A percentile compares a stretch with the other conserved stretches of the same genome.
These are phyloP conservation scores for Phalera bucephala DNA, from an alignment of 2,888 invertebrate species.

Conservation along the genomic window DNA sequence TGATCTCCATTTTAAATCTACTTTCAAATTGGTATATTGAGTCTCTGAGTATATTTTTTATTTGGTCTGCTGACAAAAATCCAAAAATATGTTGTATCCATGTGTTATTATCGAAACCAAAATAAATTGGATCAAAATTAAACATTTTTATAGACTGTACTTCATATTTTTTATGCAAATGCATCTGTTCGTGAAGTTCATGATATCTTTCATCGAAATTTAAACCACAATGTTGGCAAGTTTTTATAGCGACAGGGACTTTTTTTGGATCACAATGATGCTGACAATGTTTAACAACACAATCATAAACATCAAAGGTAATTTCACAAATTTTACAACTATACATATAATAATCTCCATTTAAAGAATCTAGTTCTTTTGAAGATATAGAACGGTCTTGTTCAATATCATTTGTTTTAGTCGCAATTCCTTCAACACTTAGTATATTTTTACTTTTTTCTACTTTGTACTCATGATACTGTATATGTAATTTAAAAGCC, in stretches of 20 bases:
- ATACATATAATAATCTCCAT: slow-evolving; percentile 28
- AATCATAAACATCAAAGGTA: slow-evolving; percentile 51
- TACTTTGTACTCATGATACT: slow-evolving; percentile 53
- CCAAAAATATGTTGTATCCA: slow-evolving; percentile 60
- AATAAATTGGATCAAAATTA: slow-evolving; percentile 53
- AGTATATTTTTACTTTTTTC: slow-evolving; percentile 3
- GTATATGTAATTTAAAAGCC: slow-evolving; percentile 55
- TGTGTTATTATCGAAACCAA: slow-evolving; percentile 42
- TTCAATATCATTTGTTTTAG: background rate
- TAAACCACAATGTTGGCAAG: slow-evolving; percentile 41
- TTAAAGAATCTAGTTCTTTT: background rate
- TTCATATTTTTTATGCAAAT: slow-evolving; percentile 20
- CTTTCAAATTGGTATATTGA: slow-evolving; percentile 59
- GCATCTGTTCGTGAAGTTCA: slow-evolving; percentile 35
- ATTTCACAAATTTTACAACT: slow-evolving; percentile 51
- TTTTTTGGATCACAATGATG: slow-evolving; percentile 40
- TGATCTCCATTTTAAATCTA: slow-evolving; percentile 53
- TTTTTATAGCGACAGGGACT: slow-evolving; percentile 16
- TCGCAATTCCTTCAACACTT: background rate
- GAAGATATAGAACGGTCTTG: background rate
- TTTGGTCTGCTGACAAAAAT: slow-evolving; percentile 29
- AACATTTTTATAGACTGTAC: slow-evolving; percentile 27
- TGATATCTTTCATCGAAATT: slow-evolving; percentile 35
- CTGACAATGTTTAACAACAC: slow-evolving; percentile 62
- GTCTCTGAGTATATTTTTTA: slow-evolving; percentile 36